Evolutionary conservation across 2,888 invertebrate species (phyloP), one percentile per base, ranked within the genome.

Genomic region (Yponomeuta malinellus): DNA sequence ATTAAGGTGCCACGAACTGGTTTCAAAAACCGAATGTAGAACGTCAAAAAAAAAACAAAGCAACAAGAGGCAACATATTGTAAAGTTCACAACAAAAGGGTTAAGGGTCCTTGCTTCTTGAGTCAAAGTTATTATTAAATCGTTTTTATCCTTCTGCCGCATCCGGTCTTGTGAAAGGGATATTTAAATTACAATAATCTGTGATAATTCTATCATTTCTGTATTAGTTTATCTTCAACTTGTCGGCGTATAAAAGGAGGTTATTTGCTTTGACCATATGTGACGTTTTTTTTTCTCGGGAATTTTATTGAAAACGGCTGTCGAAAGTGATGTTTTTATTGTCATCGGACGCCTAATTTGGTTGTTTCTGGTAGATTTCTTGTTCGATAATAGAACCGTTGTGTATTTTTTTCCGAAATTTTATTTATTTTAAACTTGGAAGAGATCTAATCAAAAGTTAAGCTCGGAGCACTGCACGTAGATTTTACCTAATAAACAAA

Each of bases 111-210:
- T 37, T n/a, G 43, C 43, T 29, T 68, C 74, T 59, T 59, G 81
- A 84, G 84, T 85, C 86, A 84, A 88, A 89, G 86, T 87, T 90
- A 86, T 89, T 90, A 91, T 92, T 91, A 91, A 89, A 90, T 87
- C 89, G 88, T 92, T 91, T 91, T 90, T 90, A 89, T 90, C 90
- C 90, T 87, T 84, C 82, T 86, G 86, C 83, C 83, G 83, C 83
- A 88, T 92, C 91, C 91, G 90, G 90, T 85, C 76, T 82, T 81
- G 86, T 85, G 88, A 59, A 88, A 85, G 88, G 59, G 85, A 90
- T 88, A 90, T 90, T 85, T 89, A 90, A 90, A 91, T 91, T 88
- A 89, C 84, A 81, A 86, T 88, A 89, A 90, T 90, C 90, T 86
- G 84, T 89, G 88, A 90, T 91, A 89, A 91, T 90, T 90, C 89